A percentile compares a stretch with the other conserved stretches of the same genome.
phyloP scores from a whole-genome alignment of 2,113 vertebrate species.

The Crotalus horridus region DNA sequence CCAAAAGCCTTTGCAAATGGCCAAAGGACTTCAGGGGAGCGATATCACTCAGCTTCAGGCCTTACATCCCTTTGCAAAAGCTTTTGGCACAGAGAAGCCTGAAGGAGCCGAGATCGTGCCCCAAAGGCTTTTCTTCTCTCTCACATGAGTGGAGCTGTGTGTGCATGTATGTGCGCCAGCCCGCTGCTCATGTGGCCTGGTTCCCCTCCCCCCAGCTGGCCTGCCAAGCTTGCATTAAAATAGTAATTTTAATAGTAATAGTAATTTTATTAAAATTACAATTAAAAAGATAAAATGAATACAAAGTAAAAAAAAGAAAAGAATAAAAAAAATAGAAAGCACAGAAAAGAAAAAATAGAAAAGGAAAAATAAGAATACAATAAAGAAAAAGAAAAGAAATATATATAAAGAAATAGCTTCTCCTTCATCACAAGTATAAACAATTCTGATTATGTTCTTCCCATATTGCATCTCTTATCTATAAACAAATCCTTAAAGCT shows the following conservation, averaged over 20 bases:
- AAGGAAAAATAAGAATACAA: neutral
- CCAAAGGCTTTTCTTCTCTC: neutral
- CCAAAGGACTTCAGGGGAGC: too few relatives aligned
- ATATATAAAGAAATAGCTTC: neutral
- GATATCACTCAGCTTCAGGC: too few relatives aligned
- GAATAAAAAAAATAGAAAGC: neutral
- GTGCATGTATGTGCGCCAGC: neutral
- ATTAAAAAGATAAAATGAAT: neutral
- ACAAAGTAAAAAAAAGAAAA: neutral
- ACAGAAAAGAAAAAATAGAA: neutral
- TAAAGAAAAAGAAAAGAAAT: neutral
- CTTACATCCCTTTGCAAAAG: too few relatives aligned
- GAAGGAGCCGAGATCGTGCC: neutral
- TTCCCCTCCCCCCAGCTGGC: neutral
- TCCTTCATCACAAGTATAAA: neutral
- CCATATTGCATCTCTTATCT: neutral
- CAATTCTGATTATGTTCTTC: neutral
- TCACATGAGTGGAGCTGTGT: neutral
- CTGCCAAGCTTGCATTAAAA: neutral
- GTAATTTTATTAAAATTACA: neutral
- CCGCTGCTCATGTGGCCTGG: neutral
- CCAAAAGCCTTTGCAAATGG: too few relatives aligned
- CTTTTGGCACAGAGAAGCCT: too few relatives aligned
- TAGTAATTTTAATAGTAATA: neutral
- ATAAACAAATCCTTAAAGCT: neutral